Evolutionary conservation across 1,140 invertebrate species (phyloP).

Genomic region (Formica selysi): DNA sequence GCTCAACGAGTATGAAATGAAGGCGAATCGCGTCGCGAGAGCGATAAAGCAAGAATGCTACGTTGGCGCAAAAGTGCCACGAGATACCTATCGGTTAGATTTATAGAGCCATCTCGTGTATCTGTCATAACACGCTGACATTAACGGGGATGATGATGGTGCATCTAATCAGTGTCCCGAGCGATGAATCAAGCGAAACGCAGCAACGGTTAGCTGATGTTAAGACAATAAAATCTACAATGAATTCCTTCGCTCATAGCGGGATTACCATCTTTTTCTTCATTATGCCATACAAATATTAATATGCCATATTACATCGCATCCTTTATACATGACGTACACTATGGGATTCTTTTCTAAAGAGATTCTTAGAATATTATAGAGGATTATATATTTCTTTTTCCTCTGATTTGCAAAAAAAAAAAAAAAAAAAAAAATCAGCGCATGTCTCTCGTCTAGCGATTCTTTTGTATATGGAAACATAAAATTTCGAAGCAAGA

Average conservation of each 20-base stretch:
- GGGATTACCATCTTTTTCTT: background rate
- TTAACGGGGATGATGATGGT: conserved; percentile 54
- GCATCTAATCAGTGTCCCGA: conserved; percentile 44
- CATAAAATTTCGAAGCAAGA: conserved; percentile 31
- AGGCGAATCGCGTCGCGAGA: conserved; percentile 14
- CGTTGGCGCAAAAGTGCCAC: conserved; percentile 30
- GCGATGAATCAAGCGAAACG: conserved; percentile 23
- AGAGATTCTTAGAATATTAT: background rate
- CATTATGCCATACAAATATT: conserved; percentile 17
- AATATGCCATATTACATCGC: background rate
- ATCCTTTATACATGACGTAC: background rate
- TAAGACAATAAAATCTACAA: conserved; percentile 43
- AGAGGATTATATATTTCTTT: background rate
- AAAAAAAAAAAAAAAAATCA: background rate
- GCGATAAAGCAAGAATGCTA: background rate
- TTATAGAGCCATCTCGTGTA: conserved; percentile 59
- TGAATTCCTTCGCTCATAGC: conserved; percentile 23
- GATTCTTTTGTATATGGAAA: background rate
- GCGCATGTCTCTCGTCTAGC: background rate
- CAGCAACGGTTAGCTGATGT: conserved; percentile 32
- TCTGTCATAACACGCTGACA: conserved; percentile 62
- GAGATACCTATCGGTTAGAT: conserved; percentile 57
- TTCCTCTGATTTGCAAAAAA: background rate
- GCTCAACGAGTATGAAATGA: background rate
- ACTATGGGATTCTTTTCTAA: background rate